Evolutionary conservation across 30 jellyfish, hydroid and myxozoan species (phyloP), one percentile per base, ranked within the genome.

Genomic region (Phacellophora camtschatica): DNA sequence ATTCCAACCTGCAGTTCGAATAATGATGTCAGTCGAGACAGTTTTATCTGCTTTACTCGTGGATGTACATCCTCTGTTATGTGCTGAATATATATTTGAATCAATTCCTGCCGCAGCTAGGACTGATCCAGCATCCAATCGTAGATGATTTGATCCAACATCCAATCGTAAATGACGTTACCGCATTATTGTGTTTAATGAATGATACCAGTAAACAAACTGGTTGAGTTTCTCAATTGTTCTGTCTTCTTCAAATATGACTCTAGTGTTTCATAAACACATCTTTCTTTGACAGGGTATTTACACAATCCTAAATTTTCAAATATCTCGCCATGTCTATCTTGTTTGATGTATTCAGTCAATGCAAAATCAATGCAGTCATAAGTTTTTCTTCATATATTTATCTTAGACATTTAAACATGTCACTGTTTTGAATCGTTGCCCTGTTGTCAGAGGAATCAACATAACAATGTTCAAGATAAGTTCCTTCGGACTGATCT

Each of bases 1-100:
- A 61, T 46, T 77, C 89, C 89, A 77, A 18, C 83, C 89, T 29
- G 81, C 81, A 57, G 89, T 43, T 43, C 84, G 73, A 43, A 71
- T 71, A n/a, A 46, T 37, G 56, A 45, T 71, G 73, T 45, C 73
- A n/a, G 73, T 49, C 5, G 84, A 1, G 27, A 71, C 49, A 9
- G 73, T 71, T 71, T 72, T 49, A 71, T 50, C 53, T 33, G 89
- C 81, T 1, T 77, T 77, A 25, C 73, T 36, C 25, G 89, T 27
- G 1, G 84, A 77, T 23, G 89, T 84, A 43, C 74, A 77, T 34
- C 84, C 42, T 39, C 86, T 80, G 77, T 66, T 63, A 33, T 80
- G 86, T 16, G 85, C 78, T 32, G 68, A 50, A 32, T 12, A 66
- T 41, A 54, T 34, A 23, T 51, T 59, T 31, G 76, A 63, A 59